These are phyloP conservation scores for Bemisia tabaci DNA, from an alignment of 1,140 invertebrate species.

Conservation along the genomic window DNA sequence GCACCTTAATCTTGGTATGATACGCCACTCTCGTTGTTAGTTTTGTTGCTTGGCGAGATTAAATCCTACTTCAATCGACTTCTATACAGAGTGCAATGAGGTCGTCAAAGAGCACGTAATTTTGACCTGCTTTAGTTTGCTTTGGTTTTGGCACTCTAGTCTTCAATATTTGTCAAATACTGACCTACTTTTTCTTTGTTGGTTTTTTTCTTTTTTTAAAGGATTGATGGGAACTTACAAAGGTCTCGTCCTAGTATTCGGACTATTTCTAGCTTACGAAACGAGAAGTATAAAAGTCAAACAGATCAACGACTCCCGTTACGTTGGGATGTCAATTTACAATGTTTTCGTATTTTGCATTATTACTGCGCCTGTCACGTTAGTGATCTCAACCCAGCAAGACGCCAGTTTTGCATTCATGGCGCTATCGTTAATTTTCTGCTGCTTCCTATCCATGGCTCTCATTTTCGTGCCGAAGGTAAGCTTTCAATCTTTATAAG, in stretches of 20 bases:
- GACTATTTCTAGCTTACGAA: conserved; percentile 94
- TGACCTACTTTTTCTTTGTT: too few species aligned
- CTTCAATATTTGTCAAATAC: too few species aligned
- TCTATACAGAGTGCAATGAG: too few species aligned
- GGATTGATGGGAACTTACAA: conserved; percentile 67
- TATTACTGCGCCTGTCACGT: conserved; percentile 91
- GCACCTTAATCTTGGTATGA: too few species aligned
- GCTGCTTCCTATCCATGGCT: conserved; percentile 93
- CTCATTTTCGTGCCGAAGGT: conserved; percentile 94
- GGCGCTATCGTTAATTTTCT: conserved; percentile 81
- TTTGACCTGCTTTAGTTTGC: too few species aligned
- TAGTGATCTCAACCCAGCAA: conserved; percentile 92
- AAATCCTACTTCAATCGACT: too few species aligned
- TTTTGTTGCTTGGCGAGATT: too few species aligned
- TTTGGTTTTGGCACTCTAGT: too few species aligned
- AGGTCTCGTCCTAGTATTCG: conserved; percentile 89
- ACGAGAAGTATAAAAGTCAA: conserved; percentile 91
- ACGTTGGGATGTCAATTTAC: conserved; percentile 98
- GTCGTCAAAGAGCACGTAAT: too few species aligned
- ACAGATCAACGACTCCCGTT: conserved; percentile 88
- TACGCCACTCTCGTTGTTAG: too few species aligned
- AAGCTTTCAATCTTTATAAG: conserved; percentile 14
- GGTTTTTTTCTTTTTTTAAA: too few species aligned
- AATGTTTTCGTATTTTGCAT: conserved; percentile 96
- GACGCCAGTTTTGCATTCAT: conserved; percentile 96